Evolutionary conservation across 2,888 invertebrate species (phyloP).

Genomic region (Strigamia maritima): DNA sequence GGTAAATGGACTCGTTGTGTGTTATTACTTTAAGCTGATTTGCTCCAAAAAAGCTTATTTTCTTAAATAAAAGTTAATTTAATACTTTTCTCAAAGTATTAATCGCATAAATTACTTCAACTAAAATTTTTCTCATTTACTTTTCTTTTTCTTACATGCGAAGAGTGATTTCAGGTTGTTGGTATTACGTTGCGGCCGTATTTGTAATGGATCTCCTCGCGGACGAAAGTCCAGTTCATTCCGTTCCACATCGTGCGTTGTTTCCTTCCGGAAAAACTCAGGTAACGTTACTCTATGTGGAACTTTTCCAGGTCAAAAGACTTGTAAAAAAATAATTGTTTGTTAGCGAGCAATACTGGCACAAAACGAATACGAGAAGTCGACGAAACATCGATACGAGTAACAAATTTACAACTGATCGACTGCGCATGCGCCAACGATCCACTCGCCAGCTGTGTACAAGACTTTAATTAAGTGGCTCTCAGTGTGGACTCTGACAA

Average conservation of each 20-base stretch:
- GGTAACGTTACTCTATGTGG: slow-evolving; percentile 11
- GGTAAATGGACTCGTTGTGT: slow-evolving; percentile 42
- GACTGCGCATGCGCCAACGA: slow-evolving; percentile 13
- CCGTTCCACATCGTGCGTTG: slow-evolving; percentile 40
- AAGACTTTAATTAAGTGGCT: slow-evolving; percentile 28
- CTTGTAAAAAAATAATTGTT: neutral
- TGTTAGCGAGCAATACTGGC: neutral
- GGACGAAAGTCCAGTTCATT: slow-evolving; percentile 36
- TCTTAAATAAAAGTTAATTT: neutral
- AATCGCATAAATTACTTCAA: too few relatives aligned
- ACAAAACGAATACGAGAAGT: neutral
- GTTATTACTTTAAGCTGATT: neutral
- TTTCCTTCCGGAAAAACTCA: slow-evolving; percentile 40
- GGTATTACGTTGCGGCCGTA: slow-evolving; percentile 31
- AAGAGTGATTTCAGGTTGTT: slow-evolving; percentile 38
- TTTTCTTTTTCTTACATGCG: slow-evolving; percentile 10
- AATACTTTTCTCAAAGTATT: too few relatives aligned
- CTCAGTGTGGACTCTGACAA: slow-evolving; percentile 24
- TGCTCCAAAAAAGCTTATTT: neutral
- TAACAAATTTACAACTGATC: slow-evolving; percentile 5
- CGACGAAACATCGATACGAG: slow-evolving; percentile 11
- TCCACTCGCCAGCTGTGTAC: slow-evolving; percentile 1
- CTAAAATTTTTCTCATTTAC: neutral
- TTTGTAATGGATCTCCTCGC: slow-evolving; percentile 20
- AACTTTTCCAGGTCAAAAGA: neutral